A percentile compares a stretch with the other conserved stretches of the same genome.
Conservation (phyloP, 2,888 invertebrate species). For the Neoscelio sp. region DNA sequence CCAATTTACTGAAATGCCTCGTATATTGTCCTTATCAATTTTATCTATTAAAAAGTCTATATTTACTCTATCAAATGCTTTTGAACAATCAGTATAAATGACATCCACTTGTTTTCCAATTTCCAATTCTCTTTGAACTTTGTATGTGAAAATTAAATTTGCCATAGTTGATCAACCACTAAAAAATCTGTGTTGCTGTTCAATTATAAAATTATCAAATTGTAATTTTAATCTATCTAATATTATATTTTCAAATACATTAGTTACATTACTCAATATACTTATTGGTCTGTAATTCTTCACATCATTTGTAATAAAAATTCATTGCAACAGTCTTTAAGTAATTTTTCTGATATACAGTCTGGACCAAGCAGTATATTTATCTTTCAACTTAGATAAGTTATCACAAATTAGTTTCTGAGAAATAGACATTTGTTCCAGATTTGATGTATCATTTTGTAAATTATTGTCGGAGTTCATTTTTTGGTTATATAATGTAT, state of each 20-base stretch:
- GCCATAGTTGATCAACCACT: conserved; percentile 3
- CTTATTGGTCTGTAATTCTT: conserved; percentile 38
- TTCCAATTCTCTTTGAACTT: background rate
- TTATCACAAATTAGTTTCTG: conserved; percentile 5
- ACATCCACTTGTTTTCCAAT: background rate
- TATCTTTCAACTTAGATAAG: background rate
- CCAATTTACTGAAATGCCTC: too few species aligned
- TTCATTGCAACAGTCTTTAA: background rate
- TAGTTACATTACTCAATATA: background rate
- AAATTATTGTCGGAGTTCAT: background rate
- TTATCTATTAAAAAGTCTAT: too few species aligned
- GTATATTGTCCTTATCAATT: too few species aligned
- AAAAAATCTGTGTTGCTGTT: conserved; percentile 22
- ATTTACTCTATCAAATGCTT: conserved; percentile 68
- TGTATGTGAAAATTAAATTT: conserved; percentile 2
- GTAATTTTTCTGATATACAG: conserved; percentile 7
- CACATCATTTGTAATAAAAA: conserved; percentile 7
- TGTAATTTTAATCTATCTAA: conserved; percentile 7
- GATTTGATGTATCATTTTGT: background rate
- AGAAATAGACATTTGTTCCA: too few species aligned
- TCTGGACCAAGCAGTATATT: conserved; percentile 11
- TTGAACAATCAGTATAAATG: conserved; percentile 65
- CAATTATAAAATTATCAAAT: conserved; percentile 7
- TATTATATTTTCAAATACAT: conserved; percentile 28
- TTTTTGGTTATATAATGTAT: too few species aligned